phyloP scores from a whole-genome alignment of 2,797 vertebrate genomes.

The Graptemys geographica region DNA sequence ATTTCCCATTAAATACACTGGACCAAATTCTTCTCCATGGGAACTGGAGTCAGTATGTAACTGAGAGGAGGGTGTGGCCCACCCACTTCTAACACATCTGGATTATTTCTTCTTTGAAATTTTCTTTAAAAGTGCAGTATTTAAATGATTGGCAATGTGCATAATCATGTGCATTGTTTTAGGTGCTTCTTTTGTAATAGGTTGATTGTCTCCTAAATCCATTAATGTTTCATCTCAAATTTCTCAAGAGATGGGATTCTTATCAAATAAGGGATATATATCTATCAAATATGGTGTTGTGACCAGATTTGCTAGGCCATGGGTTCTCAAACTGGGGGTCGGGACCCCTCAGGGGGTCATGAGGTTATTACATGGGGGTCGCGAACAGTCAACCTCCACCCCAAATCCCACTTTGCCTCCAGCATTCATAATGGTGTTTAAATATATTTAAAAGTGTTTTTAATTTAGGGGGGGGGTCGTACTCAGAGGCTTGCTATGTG shows the following conservation, averaged over 20 bases:
- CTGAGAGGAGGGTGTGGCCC: slow-evolving; percentile 51
- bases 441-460: no score
- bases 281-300: not conserved
- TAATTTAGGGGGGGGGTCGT: no score
- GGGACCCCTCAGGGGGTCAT: no score
- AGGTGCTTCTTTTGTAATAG: not conserved
- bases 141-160: slow-evolving; percentile 31
- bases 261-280: accelerated
- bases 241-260: slow-evolving; percentile 7
- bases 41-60: slow-evolving; percentile 56
- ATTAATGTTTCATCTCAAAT: slow-evolving; percentile 16
- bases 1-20: slow-evolving; percentile 70
- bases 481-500: no score
- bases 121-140: slow-evolving; percentile 35
- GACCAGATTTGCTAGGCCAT: not conserved
- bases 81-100: slow-evolving; percentile 54
- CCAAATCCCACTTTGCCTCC: no score
- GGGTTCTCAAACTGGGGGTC: no score
- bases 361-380: no score
- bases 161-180: not conserved
- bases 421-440: no score
- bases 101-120: slow-evolving; percentile 55
- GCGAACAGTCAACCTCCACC: no score
- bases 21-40: slow-evolving; percentile 60
- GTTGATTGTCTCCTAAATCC: not conserved